Percentiles rank a stretch among this genome's conserved stretches.
These are phyloP conservation scores for Nymphalis io DNA, from an alignment of 1,140 invertebrate genomes.

Conservation along the genomic window DNA sequence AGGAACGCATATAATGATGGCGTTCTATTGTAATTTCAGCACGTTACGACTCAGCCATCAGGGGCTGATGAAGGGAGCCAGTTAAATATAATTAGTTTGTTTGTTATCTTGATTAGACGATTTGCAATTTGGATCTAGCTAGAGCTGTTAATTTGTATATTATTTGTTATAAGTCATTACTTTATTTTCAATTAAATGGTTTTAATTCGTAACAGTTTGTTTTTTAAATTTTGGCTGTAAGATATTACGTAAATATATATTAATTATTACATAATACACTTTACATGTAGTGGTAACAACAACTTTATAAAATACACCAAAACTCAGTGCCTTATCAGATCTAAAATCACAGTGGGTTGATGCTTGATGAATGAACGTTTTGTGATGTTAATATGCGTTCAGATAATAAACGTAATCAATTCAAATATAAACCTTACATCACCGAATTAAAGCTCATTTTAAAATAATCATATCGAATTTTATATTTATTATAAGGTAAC, in stretches of 20 bases:
- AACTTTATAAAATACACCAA: slow-evolving; percentile 46
- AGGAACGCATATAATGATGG: not conserved
- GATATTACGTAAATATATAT: too few relatives aligned
- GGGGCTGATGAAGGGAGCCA: slow-evolving; percentile 57
- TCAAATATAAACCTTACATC: slow-evolving; percentile 31
- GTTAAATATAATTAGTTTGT: slow-evolving; percentile 71
- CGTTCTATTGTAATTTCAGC: slow-evolving; percentile 5
- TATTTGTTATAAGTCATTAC: not conserved
- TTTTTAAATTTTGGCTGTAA: too few relatives aligned
- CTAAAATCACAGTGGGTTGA: slow-evolving; percentile 58
- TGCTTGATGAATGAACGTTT: slow-evolving; percentile 74
- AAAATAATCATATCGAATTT: not conserved
- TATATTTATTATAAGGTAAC: slow-evolving; percentile 9
- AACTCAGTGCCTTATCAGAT: slow-evolving; percentile 51
- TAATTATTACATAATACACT: too few relatives aligned
- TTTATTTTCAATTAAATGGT: not conserved
- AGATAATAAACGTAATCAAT: slow-evolving; percentile 4
- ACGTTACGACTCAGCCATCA: slow-evolving; percentile 50
- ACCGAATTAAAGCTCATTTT: slow-evolving; percentile 3
- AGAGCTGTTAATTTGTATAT: slow-evolving; percentile 36
- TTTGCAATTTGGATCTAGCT: slow-evolving; percentile 49
- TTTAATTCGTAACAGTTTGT: not conserved
- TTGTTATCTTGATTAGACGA: slow-evolving; percentile 58
- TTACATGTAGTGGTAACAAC: slow-evolving; percentile 30
- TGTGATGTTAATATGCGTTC: slow-evolving; percentile 67